phyloP scores from a whole-genome alignment of 2,797 vertebrate species.

The Pipistrellus kuhlii region DNA sequence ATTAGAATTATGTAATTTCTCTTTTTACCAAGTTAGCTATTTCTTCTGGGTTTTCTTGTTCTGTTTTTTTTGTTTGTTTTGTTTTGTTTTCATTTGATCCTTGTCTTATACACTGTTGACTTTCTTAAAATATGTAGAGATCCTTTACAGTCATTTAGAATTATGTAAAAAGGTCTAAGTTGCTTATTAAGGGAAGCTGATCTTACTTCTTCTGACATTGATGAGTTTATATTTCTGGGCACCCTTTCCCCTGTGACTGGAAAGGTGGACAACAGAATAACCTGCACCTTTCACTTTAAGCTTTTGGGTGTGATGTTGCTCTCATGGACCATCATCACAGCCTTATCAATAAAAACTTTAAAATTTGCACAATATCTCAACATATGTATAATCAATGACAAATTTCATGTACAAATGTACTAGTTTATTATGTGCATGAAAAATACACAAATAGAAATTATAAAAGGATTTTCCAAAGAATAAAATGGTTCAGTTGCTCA shows the following conservation, averaged over 20 bases:
- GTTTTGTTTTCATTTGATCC: not conserved
- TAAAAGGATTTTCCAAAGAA: not conserved
- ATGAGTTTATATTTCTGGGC: not conserved
- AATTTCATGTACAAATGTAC: not conserved
- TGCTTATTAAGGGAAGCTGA: not conserved
- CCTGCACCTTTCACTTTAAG: not conserved
- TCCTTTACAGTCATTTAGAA: not conserved
- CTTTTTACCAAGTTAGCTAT: not conserved
- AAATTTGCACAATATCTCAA: not conserved
- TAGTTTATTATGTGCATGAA: not conserved
- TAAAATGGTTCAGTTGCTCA: not conserved
- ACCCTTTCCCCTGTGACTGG: not conserved
- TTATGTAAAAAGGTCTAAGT: not conserved
- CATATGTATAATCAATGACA: not conserved
- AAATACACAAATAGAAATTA: not conserved
- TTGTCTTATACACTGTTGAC: not conserved
- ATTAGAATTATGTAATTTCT: not conserved
- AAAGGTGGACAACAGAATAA: not conserved
- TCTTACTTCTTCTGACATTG: not conserved
- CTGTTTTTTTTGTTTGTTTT: not conserved
- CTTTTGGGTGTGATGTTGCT: not conserved
- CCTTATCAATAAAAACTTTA: not conserved
- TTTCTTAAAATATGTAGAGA: not conserved
- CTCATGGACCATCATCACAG: not conserved
- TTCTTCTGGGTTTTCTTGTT: not conserved